These are phyloP conservation scores for Pantherophis guttatus DNA, from an alignment of 2,113 vertebrate genomes.

Conservation along the genomic window DNA sequence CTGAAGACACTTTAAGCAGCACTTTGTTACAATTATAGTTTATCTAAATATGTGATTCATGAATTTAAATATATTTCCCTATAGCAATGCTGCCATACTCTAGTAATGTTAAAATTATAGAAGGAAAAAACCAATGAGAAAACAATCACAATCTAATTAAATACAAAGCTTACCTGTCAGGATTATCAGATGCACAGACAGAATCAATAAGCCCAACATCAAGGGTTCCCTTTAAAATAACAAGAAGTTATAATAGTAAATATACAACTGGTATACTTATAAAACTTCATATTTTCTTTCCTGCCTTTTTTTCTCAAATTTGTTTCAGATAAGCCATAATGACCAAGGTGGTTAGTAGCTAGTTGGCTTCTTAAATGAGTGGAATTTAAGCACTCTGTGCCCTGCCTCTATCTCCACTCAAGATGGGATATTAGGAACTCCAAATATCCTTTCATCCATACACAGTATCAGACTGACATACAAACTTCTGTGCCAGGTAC, in stretches of 20 bases:
- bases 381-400: not conserved
- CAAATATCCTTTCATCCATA: not conserved
- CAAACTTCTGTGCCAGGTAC: not conserved
- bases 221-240: constrained; percentile 79
- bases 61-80: not conserved
- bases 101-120: not conserved
- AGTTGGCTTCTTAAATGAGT: not conserved
- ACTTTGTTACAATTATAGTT: constrained; percentile 2
- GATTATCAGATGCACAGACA: constrained; percentile 91
- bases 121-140: not conserved
- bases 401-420: no score
- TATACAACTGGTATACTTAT: not conserved
- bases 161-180: constrained; percentile 78
- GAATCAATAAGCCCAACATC: constrained; percentile 91
- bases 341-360: not conserved
- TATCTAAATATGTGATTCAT: not conserved
- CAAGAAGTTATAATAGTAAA: not conserved
- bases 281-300: not conserved
- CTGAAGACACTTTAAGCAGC: not conserved
- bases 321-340: not conserved
- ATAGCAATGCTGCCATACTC: not conserved
- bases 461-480: not conserved
- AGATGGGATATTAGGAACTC: no score
- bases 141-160: not conserved
- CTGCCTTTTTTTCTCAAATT: not conserved